phyloP scores from a whole-genome alignment of 1,140 invertebrate species.

The Gonioctena quinquepunctata region DNA sequence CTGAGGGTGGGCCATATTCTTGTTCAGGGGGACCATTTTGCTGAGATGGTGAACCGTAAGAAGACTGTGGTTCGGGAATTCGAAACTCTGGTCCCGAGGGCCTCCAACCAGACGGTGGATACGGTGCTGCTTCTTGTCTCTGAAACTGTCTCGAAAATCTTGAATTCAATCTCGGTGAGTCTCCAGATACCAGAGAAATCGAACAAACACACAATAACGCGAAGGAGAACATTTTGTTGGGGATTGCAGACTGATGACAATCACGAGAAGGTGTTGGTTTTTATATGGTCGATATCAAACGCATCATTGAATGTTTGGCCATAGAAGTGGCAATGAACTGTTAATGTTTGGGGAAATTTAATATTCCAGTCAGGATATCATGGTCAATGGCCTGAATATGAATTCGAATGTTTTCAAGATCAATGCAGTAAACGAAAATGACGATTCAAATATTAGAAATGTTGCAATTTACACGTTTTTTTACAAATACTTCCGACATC shows the following conservation, averaged over 20 bases:
- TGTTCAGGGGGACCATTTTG: slow-evolving; percentile 22
- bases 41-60: slow-evolving; percentile 21
- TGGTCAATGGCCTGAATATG: too few relatives aligned
- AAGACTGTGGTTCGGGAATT: slow-evolving; percentile 10
- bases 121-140: not conserved
- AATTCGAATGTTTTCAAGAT: too few relatives aligned
- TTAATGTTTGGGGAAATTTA: not conserved
- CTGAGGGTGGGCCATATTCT: slow-evolving; percentile 10
- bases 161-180: not conserved
- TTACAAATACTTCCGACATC: too few relatives aligned
- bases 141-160: not conserved
- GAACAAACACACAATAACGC: not conserved
- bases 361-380: not conserved
- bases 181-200: not conserved
- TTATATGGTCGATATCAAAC: not conserved
- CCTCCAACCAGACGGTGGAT: slow-evolving; percentile 21
- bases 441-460: too few relatives aligned
- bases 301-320: not conserved
- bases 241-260: not conserved
- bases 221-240: not conserved
- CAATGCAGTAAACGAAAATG: too few relatives aligned
- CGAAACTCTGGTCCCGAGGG: slow-evolving; percentile 19
- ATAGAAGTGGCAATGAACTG: not conserved
- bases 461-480: too few relatives aligned
- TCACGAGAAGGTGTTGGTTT: not conserved